phyloP scores from a whole-genome alignment of 2,888 invertebrate genomes.

The Chrysolina oricalcia region DNA sequence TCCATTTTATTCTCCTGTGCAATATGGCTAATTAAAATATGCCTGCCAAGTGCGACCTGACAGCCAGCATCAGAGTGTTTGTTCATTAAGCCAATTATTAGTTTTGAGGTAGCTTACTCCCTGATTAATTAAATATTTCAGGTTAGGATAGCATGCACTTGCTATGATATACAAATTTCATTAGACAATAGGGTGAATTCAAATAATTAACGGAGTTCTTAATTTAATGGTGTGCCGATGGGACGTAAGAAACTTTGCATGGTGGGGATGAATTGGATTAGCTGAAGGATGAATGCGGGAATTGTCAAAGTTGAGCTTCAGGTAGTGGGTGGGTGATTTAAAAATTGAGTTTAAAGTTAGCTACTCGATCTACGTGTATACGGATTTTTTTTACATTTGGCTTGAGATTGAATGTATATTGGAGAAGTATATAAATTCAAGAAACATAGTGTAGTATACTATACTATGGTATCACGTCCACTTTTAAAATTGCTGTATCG shows the following conservation, averaged over 20 bases:
- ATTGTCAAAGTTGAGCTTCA: background rate
- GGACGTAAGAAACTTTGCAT: conserved; percentile 33
- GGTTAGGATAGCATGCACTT: conserved; percentile 57
- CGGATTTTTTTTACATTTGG: background rate
- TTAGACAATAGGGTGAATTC: conserved; percentile 46
- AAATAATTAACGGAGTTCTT: conserved; percentile 47
- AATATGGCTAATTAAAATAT: conserved; percentile 58
- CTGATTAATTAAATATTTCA: conserved; percentile 60
- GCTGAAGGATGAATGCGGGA: conserved; percentile 5
- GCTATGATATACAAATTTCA: conserved; percentile 53
- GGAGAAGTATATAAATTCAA: no score
- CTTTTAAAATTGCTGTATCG: no score
- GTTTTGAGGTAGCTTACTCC: conserved; percentile 60
- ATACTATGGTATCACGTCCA: no score
- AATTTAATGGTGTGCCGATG: conserved; percentile 40
- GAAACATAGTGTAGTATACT: no score
- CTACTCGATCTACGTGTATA: background rate
- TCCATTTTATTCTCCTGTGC: conserved; percentile 48
- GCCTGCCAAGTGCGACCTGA: conserved; percentile 51
- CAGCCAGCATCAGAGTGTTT: conserved; percentile 56
- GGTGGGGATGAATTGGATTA: conserved; percentile 30
- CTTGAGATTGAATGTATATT: no score
- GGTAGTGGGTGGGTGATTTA: background rate
- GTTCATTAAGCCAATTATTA: conserved; percentile 63
- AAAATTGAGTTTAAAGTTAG: background rate